Base-by-base conservation (phyloP, 2,113 vertebrate species). In the Podarcis muralis region DNA sequence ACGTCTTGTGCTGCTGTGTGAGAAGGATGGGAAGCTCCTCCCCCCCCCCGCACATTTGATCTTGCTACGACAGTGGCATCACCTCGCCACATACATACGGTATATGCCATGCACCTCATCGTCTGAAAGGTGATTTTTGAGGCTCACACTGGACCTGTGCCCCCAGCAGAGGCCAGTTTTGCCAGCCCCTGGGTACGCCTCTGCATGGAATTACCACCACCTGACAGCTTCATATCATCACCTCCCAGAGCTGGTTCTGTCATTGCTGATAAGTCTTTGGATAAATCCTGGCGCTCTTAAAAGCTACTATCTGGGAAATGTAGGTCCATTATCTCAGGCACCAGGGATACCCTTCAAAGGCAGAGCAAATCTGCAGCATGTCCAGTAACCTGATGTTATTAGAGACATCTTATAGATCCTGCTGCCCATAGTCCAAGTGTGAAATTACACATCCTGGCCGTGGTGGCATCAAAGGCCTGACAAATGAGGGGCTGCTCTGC, bases 401-500 rank as follows among this genome's bases (percentile, higher is more conserved):
- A 62, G 66, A 81, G 53, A 66, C 84, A 53, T 79, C 69, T 53
- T 32, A 79, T 16, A 69, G 59, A 32, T 84, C 40, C 59, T 66
- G 88, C n/a, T 5, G 59, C 8, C n/a, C 37, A 25, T 8, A 53
- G 48, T 12, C 32, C 1, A 40, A 84, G 84, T 71, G 81, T 86
- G 80, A 89, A 85, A 93, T 82, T 66, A 66, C 65, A 35, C 1
- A 1, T 15, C 83, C 20, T 76, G n/a, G 81, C 84, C 89, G 81
- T 89, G 84, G 88, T 90, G 69, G 66, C 91, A 94, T 93, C 91
- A 65, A 89, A 92, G 82, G 65, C 20, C 92, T 92, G 93, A 84
- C 69, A 88, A 43, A 53, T 68, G 62, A 68, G 11, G 9, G 2
- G 4, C 22, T 23, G 20, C 32, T n/a, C 25, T 23, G 59, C 27